phyloP scores from a whole-genome alignment of 2,797 vertebrate genomes.

The Poecilia gillii region DNA sequence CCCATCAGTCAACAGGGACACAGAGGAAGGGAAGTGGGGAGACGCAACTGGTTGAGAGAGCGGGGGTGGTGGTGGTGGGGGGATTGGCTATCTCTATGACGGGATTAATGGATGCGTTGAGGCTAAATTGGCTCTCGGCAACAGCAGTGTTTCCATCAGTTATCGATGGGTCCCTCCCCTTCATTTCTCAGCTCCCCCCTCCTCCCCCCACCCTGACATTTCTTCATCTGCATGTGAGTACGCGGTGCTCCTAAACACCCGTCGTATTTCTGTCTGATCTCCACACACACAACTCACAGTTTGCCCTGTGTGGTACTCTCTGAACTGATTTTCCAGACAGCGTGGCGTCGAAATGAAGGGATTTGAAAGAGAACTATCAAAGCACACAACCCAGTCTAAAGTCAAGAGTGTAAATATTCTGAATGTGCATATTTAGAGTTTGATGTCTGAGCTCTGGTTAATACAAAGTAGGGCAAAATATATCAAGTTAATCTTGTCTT shows the following conservation, averaged over 20 bases:
- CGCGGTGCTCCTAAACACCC: conserved; percentile 48
- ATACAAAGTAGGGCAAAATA: not conserved
- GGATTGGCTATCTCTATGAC: conserved; percentile 58
- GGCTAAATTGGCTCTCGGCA: conserved; percentile 69
- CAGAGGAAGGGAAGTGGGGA: conserved; percentile 35
- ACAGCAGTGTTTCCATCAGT: conserved; percentile 66
- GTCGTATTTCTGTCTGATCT: conserved; percentile 46
- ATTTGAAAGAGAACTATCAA: conserved; percentile 49
- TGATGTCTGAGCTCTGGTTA: conserved; percentile 32
- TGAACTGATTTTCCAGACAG: conserved; percentile 63
- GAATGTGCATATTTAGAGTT: conserved; percentile 52
- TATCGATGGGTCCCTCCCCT: conserved; percentile 59
- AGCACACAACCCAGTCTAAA: conserved; percentile 29
- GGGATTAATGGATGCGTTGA: conserved; percentile 69
- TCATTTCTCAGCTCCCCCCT: conserved; percentile 52
- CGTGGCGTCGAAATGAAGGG: conserved; percentile 69
- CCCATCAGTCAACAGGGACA: conserved; percentile 81
- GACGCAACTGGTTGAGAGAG: conserved; percentile 13
- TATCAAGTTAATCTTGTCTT: not conserved
- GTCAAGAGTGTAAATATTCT: conserved; percentile 51
- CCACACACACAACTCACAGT: conserved; percentile 15
- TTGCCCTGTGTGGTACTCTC: conserved; percentile 33
- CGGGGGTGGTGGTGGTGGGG: conserved; percentile 16
- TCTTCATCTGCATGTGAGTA: conserved; percentile 30
- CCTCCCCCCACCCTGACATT: conserved; percentile 9